Conservation (phyloP, 2,888 invertebrate species). For the Oscheius sp. region DNA sequence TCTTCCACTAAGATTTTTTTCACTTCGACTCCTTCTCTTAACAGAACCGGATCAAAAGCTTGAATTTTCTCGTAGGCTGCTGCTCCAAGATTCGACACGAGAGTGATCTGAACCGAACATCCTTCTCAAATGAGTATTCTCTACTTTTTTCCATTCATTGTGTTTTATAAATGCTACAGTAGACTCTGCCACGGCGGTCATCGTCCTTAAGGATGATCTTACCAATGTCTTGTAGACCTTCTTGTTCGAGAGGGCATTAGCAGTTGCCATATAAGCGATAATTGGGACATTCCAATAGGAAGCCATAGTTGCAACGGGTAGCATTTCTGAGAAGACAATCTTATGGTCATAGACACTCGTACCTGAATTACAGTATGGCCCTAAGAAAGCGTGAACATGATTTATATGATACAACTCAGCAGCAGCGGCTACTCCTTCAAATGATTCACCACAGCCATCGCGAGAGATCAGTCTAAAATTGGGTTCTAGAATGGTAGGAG, state of each 20-base stretch:
- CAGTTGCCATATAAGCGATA: constrained; percentile 50
- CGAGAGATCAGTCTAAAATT: constrained; percentile 41
- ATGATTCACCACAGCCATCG: constrained; percentile 51
- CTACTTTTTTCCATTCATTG: constrained; percentile 42
- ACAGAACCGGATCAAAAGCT: constrained; percentile 45
- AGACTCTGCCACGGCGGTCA: constrained; percentile 40
- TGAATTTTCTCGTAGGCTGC: constrained; percentile 45
- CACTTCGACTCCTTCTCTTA: constrained; percentile 33
- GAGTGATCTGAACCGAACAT: constrained; percentile 31
- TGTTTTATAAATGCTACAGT: constrained; percentile 45
- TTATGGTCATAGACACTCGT: neutral
- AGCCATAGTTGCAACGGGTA: constrained; percentile 55
- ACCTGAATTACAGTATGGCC: constrained; percentile 54
- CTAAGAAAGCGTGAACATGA: constrained; percentile 50
- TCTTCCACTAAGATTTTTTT: constrained; percentile 50
- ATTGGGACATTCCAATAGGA: constrained; percentile 55
- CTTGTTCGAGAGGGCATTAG: constrained; percentile 60
- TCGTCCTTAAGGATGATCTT: constrained; percentile 38
- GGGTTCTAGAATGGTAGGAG: neutral
- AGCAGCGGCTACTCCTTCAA: constrained; percentile 55
- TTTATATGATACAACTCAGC: constrained; percentile 51
- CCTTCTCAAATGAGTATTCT: neutral
- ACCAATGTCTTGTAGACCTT: constrained; percentile 60
- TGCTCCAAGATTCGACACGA: constrained; percentile 51
- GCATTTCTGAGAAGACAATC: constrained; percentile 35